Percentiles rank a stretch among this genome's conserved stretches.
phyloP scores from a whole-genome alignment of 2,888 invertebrate species.

The Neocrepidodera transversa region DNA sequence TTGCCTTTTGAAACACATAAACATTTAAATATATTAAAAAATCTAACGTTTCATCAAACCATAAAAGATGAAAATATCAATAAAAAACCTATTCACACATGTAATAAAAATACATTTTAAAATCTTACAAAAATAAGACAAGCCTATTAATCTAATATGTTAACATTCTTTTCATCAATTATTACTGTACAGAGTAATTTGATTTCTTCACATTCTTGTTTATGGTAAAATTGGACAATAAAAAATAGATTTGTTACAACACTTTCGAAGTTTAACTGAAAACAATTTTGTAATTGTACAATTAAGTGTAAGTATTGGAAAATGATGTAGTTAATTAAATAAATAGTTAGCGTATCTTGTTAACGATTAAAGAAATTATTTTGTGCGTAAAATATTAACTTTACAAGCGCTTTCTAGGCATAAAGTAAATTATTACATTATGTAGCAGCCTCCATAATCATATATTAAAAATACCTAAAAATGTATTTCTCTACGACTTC shows the following conservation, averaged over 20 bases:
- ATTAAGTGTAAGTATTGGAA: no score
- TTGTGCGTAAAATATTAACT: no score
- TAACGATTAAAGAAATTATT: no score
- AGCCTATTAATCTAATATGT: neutral
- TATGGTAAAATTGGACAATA: conserved; percentile 5
- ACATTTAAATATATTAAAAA: neutral
- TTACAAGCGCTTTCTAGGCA: no score
- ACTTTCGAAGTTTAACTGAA: neutral
- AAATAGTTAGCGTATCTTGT: no score
- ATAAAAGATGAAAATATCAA: neutral
- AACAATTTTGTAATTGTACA: neutral
- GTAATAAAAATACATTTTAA: neutral
- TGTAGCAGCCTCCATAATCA: no score
- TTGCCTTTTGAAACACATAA: neutral
- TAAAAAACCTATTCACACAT: neutral
- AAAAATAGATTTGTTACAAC: neutral
- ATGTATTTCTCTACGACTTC: no score
- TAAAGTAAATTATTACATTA: no score
- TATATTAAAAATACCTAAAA: no score
- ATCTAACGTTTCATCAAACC: neutral
- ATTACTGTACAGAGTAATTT: conserved; percentile 11
- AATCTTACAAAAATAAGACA: neutral
- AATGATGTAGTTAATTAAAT: no score
- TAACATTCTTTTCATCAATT: conserved; percentile 10
- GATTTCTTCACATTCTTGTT: conserved; percentile 8